Conservation (phyloP, 2,797 vertebrate species). For the Sciurus carolinensis region DNA sequence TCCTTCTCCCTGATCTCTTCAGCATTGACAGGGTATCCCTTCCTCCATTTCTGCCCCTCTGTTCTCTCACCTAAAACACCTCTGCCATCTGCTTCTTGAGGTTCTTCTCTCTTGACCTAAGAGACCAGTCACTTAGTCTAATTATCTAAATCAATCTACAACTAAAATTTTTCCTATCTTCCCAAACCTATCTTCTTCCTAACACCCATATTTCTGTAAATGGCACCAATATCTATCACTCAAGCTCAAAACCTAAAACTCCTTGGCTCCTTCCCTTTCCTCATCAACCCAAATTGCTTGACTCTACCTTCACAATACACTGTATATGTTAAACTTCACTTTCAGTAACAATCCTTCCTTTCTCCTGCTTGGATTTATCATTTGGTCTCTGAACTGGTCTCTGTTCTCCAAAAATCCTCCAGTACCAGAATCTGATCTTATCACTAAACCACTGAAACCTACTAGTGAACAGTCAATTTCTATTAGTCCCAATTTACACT, state of each 20-base stretch:
- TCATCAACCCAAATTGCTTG: conserved; percentile 10
- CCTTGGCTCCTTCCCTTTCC: conserved; percentile 31
- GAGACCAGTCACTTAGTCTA: conserved; percentile 12
- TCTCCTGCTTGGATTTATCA: not conserved
- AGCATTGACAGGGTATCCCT: not conserved
- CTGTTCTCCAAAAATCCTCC: conserved; percentile 29
- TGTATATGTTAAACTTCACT: conserved; percentile 1
- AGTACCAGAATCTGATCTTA: not conserved
- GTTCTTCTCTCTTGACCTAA: conserved; percentile 27
- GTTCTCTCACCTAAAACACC: not conserved
- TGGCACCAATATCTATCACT: not conserved
- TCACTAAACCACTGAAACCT: not conserved
- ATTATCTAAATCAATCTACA: conserved; percentile 55
- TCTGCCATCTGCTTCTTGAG: conserved; percentile 10
- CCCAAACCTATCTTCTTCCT: conserved; percentile 31
- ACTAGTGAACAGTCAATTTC: not conserved
- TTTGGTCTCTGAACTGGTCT: not conserved
- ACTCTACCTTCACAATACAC: not conserved
- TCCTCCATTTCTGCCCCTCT: not conserved
- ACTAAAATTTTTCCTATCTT: not conserved
- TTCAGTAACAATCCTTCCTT: conserved; percentile 25
- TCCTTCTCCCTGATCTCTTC: not conserved
- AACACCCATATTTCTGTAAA: conserved; percentile 3
- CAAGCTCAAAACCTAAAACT: conserved; percentile 45
- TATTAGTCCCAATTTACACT: not conserved